Conservation (phyloP, 1,140 invertebrate species). For the Chionoecetes opilio region DNA sequence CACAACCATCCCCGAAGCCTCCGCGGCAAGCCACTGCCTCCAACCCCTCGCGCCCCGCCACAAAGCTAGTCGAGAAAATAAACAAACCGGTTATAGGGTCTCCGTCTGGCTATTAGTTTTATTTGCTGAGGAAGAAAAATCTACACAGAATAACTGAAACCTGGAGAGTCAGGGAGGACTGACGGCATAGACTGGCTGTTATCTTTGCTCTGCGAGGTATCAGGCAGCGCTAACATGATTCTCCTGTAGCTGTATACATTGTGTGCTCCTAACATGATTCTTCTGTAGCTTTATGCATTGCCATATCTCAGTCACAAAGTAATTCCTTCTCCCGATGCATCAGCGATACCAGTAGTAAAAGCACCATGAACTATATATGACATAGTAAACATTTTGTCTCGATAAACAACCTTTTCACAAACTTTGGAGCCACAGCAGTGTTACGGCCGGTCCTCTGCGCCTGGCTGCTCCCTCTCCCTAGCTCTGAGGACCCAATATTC, state of each 20-base stretch:
- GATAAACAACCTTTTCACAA: not conserved
- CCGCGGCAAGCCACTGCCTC: not conserved
- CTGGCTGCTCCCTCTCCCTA: not conserved
- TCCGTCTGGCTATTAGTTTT: conserved; percentile 17
- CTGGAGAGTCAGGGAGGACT: not conserved
- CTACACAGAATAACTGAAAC: conserved; percentile 29
- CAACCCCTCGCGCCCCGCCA: not conserved
- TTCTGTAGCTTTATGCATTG: too few relatives aligned
- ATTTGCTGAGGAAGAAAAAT: conserved; percentile 30
- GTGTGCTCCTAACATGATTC: too few relatives aligned
- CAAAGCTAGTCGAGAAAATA: conserved; percentile 20
- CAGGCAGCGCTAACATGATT: too few relatives aligned
- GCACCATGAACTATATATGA: not conserved
- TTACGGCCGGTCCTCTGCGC: not conserved
- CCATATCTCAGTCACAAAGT: too few relatives aligned
- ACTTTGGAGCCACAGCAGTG: not conserved
- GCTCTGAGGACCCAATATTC: not conserved
- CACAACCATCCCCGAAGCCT: conserved; percentile 1
- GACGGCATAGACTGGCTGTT: not conserved
- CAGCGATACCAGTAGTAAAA: not conserved
- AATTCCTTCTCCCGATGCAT: too few relatives aligned
- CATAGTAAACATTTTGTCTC: not conserved
- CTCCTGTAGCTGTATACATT: too few relatives aligned
- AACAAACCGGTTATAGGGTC: conserved; percentile 28
- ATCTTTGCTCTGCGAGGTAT: too few relatives aligned